phyloP scores from a whole-genome alignment of 2,888 invertebrate species.

The Keiferia lycopersicella region DNA sequence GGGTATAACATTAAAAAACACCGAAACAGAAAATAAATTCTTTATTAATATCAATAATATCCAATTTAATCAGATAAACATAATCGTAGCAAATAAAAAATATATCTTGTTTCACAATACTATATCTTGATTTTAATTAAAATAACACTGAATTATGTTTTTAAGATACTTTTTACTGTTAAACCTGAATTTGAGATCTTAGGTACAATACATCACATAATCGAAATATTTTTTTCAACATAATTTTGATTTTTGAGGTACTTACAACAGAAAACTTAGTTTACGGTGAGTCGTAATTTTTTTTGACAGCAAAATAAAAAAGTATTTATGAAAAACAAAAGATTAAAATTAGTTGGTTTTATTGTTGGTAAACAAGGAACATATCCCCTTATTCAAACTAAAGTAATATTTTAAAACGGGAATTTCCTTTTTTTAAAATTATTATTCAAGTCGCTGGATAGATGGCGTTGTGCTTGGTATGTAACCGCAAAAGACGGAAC shows the following conservation, averaged over 20 bases:
- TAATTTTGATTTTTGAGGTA: slow-evolving; percentile 39
- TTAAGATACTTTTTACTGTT: slow-evolving; percentile 47
- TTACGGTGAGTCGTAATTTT: too few species aligned
- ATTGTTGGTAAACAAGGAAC: too few species aligned
- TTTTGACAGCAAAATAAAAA: too few species aligned
- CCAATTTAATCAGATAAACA: slow-evolving; percentile 77
- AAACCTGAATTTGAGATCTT: slow-evolving; percentile 70
- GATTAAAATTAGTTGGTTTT: too few species aligned
- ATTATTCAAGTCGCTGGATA: too few species aligned
- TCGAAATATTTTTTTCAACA: slow-evolving; percentile 55
- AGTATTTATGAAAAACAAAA: too few species aligned
- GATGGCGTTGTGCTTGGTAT: too few species aligned
- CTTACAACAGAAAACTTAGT: slow-evolving; percentile 40
- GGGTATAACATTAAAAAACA: slow-evolving; percentile 49
- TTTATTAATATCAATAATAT: slow-evolving; percentile 76
- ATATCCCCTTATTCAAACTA: too few species aligned
- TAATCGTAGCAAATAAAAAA: slow-evolving; percentile 53
- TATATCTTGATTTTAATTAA: slow-evolving; percentile 35
- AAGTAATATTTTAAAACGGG: too few species aligned
- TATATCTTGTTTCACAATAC: slow-evolving; percentile 39
- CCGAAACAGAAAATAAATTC: slow-evolving; percentile 79
- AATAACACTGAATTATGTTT: slow-evolving; percentile 39
- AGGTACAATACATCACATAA: slow-evolving; percentile 71
- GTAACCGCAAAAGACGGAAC: too few species aligned
- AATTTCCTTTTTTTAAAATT: too few species aligned